Evolutionary conservation across 2,797 vertebrate species (phyloP).

Genomic region (Sebastes taczanowskii): DNA sequence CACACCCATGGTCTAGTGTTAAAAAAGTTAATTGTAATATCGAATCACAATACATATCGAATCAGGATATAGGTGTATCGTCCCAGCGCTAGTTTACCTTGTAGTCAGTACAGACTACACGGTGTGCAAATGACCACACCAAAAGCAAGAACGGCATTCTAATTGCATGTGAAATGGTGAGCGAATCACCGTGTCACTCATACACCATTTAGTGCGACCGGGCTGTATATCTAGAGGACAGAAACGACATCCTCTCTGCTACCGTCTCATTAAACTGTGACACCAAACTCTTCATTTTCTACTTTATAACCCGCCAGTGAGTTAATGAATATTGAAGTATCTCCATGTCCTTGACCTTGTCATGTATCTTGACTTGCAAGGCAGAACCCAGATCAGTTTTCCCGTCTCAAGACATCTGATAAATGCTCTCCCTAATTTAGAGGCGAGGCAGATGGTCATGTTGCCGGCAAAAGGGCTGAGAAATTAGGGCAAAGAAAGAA

Average conservation of each 20-base stretch:
- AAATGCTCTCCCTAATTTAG: slow-evolving; percentile 53
- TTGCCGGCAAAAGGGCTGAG: slow-evolving; percentile 30
- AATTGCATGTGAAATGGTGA: too few species aligned
- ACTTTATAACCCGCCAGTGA: slow-evolving; percentile 2
- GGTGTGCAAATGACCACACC: too few species aligned
- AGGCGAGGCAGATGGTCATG: slow-evolving; percentile 58
- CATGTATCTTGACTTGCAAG: slow-evolving; percentile 38
- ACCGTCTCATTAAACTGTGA: not conserved
- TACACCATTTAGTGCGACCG: too few species aligned
- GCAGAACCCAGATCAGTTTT: slow-evolving; percentile 36
- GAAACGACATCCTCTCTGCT: not conserved
- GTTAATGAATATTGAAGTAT: slow-evolving; percentile 37
- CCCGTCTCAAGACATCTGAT: slow-evolving; percentile 42
- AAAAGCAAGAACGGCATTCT: too few species aligned
- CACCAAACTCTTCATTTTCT: slow-evolving; percentile 21
- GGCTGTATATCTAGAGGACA: not conserved
- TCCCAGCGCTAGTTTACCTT: too few species aligned
- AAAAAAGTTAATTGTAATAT: too few species aligned
- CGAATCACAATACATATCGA: too few species aligned
- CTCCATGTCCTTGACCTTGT: slow-evolving; percentile 47
- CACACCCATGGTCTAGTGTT: too few species aligned
- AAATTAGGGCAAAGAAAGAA: slow-evolving; percentile 54
- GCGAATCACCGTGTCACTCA: too few species aligned
- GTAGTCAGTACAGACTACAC: too few species aligned
- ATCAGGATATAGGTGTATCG: too few species aligned